phyloP scores from a whole-genome alignment of 2,113 vertebrate species.

The Centropus unirufus region DNA sequence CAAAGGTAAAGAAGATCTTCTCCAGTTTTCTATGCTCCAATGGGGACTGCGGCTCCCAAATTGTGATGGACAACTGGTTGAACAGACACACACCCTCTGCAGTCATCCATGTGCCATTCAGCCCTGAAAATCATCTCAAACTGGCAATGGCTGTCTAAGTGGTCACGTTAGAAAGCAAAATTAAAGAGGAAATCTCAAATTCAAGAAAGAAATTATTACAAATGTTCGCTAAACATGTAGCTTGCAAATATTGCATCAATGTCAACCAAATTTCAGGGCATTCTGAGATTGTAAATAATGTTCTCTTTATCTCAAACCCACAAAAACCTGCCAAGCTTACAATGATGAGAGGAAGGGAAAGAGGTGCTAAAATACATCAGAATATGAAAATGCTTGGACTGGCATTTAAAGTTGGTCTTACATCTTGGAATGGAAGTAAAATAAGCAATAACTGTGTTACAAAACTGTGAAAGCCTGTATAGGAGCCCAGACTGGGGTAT shows the following conservation, averaged over 20 bases:
- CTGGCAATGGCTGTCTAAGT: not conserved
- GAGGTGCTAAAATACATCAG: not conserved
- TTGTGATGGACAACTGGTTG: not conserved
- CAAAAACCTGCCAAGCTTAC: not conserved
- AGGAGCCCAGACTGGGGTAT: not conserved
- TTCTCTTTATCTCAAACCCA: not conserved
- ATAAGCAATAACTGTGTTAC: not conserved
- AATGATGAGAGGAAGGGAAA: not conserved
- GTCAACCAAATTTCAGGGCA: not conserved
- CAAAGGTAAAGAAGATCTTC: not conserved
- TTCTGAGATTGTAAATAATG: not conserved
- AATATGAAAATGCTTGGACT: not conserved
- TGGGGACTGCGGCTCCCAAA: not conserved
- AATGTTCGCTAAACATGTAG: not conserved
- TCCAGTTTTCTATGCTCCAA: not conserved
- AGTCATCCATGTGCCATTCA: not conserved
- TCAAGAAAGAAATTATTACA: not conserved
- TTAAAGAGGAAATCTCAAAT: not conserved
- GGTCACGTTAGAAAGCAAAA: not conserved
- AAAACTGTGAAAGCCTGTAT: not conserved
- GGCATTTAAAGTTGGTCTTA: not conserved
- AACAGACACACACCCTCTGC: not conserved
- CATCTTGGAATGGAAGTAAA: not conserved
- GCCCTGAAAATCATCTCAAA: not conserved
- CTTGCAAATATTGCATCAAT: not conserved